Evolutionary conservation across 2,113 vertebrate genomes (phyloP).

Genomic region (Pelusios castaneus): DNA sequence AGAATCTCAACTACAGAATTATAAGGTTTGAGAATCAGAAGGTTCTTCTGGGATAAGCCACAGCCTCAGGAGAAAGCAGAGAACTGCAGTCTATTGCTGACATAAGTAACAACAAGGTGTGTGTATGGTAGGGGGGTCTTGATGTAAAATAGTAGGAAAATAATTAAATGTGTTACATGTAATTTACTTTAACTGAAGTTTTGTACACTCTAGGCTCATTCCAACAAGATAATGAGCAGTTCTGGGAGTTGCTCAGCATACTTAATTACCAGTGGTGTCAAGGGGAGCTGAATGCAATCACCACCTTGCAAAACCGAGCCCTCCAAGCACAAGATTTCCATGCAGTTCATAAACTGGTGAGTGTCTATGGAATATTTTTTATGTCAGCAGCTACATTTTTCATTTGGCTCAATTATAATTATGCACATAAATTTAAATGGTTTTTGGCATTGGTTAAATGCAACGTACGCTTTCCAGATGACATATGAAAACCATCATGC

Average conservation of each 20-base stretch:
- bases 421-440: neutral
- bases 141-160: neutral
- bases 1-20: neutral
- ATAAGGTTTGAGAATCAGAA: neutral
- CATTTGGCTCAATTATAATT: neutral
- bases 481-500: neutral
- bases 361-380: neutral
- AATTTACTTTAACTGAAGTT: neutral
- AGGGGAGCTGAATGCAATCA: neutral
- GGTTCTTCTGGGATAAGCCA: neutral
- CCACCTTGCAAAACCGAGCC: rapidly evolving
- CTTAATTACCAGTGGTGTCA: neutral
- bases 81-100: neutral
- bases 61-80: neutral
- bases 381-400: neutral
- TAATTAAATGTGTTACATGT: neutral
- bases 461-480: neutral
- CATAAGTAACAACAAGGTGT: neutral
- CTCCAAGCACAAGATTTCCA: rapidly evolving
- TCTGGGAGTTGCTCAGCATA: neutral
- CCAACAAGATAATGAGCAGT: neutral
- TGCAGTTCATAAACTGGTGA: neutral
- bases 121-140: no score
- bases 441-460: neutral
- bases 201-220: neutral